Base-by-base conservation (phyloP, 1,140 invertebrate species). In the Antheraea pernyi region DNA sequence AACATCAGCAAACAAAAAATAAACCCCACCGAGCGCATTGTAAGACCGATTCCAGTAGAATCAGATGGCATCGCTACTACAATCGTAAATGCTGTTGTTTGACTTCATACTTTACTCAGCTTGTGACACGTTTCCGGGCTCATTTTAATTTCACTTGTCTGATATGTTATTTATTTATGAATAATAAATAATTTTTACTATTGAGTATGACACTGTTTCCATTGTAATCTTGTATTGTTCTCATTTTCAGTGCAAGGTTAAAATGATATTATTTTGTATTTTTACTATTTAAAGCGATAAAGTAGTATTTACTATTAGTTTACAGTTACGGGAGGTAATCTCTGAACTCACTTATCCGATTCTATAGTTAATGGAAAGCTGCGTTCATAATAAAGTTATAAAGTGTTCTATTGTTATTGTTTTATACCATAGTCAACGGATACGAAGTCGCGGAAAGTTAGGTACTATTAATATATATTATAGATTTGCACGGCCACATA, bases 1-100 rank as follows among this genome's bases (percentile, higher is more conserved):
- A 39, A 48, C 9, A 46, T 65, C 46, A 65, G 39, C 19, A 48
- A 65, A 65, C 62, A 65, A 65, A 53, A n/a, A 53, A 53, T n/a
- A n/a, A 65, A 16, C 53, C 18, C 8, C 19, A 48, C 64, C 11
- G 16, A 19, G 19, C 64, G 39, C 46, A 16, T 42, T 53, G 16
- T 53, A 53, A 53, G 16, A 7, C 46, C 19, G 19, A 22, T 61
- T 13, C 7, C 37, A 30, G 61, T 63, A 63, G 37, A 63, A 13
- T 37, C 61, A 53, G 46, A 53, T 53, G 16, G 46, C 16, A 53
- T 53, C 10, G 46, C 46, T 53, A 53, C 46, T 53, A 53, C 46
- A 8, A 42, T 7, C 39, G 39, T 30, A 42, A 10, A 0, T 53
- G 46, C 11, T 53, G 46, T 53, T 53, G 46, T 53, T 53, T 16